Base-by-base conservation (phyloP, 2,113 vertebrate genomes). In the Syngnathoides biaculeatus region DNA sequence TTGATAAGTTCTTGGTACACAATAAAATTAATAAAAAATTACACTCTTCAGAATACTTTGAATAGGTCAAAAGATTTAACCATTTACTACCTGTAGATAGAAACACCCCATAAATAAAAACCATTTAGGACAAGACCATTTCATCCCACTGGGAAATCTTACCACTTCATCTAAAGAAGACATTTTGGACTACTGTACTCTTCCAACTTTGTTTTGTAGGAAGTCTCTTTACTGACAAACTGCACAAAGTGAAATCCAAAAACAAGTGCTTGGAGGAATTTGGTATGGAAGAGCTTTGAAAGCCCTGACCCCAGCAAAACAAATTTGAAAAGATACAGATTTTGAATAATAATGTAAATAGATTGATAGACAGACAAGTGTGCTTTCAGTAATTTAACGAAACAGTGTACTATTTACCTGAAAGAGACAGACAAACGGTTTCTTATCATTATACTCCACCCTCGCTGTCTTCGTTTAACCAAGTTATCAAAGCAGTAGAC, bases 401-500 rank as follows among this genome's bases (percentile, higher is more conserved):
- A 57, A 2, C 55, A 27, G 15, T 14, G 6, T 14, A 43, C 60
- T 43, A 5, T 61, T 61, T 61, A 61, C 38, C 59, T 42, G 13
- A 2, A 2, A 22, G 38, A 22, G 35, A 38, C 38, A 57, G 35
- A 38, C 38, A 53, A 42, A 61, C 48, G 69, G 83, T 77, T 84
- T 72, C 82, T 92, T 92, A 93, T 93, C 92, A 82, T 0, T 26
- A 27, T 0, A 0, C 62, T 30, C 72, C 90, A 90, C 77, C 40
- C 71, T 30, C 67, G 11, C 75, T 83, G 82, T 87, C 78, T 72
- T 77, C 62, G 70, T 74, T 71, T 67, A 55, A 53, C 52, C 70
- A 43, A 47, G 19, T 75, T 92, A 92, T 92, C 92, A 60, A 76
- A 40, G 42, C 65, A 40, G 67, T 84, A 78, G 73, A 69, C 73